phyloP scores from a whole-genome alignment of 92 coral and sea anemone species.

The Zoanthus gigantus region DNA sequence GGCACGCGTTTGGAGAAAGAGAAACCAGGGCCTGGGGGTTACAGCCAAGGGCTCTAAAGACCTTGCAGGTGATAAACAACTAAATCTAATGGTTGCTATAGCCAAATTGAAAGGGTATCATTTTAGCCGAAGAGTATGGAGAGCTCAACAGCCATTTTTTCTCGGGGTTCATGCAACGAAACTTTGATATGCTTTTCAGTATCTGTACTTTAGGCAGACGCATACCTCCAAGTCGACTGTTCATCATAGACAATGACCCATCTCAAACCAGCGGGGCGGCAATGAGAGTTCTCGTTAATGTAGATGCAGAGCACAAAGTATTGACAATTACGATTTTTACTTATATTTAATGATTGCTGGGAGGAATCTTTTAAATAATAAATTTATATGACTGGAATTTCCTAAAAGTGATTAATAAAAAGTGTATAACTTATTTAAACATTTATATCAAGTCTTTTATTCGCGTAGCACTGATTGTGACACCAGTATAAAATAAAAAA shows the following conservation, averaged over 20 bases:
- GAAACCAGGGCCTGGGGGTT: no score
- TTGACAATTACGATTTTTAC: no score
- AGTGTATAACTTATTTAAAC: background rate
- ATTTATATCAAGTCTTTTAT: no score
- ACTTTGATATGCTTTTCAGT: background rate
- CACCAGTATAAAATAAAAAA: background rate
- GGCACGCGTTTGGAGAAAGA: no score
- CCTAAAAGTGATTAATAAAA: background rate
- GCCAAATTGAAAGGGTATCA: background rate
- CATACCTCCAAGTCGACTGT: background rate
- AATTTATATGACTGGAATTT: background rate
- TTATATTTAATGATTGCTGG: background rate
- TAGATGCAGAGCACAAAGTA: background rate
- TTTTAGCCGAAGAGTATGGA: no score
- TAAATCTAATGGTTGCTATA: background rate
- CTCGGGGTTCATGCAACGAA: background rate
- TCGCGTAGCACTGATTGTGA: background rate
- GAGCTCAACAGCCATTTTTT: background rate
- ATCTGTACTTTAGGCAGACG: background rate
- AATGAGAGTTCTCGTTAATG: background rate
- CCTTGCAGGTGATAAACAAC: no score
- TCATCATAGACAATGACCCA: background rate
- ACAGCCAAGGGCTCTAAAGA: no score
- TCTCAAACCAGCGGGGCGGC: background rate
- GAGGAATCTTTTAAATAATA: background rate